Evolutionary conservation across 1,140 invertebrate genomes (phyloP).

Genomic region (Luehdorfia chinensis): DNA sequence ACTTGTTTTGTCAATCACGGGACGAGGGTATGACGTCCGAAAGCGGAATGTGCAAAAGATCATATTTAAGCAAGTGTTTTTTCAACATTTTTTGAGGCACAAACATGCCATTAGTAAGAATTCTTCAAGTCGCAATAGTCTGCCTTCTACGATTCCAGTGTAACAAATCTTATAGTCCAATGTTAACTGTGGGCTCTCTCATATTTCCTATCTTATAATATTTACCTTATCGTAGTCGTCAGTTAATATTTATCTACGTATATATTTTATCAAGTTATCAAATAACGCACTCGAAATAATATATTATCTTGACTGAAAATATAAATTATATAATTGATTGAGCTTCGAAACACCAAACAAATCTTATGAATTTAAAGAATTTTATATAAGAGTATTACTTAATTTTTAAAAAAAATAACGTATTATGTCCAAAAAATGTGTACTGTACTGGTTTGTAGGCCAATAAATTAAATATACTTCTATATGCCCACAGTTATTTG

Average conservation of each 20-base stretch:
- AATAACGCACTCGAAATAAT: slow-evolving; percentile 7
- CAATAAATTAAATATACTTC: slow-evolving; percentile 16
- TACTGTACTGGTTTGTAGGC: slow-evolving; percentile 2
- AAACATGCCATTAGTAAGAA: slow-evolving; percentile 6
- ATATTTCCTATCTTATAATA: slow-evolving; percentile 11
- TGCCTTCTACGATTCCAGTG: slow-evolving; percentile 8
- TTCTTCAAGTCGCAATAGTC: slow-evolving; percentile 19
- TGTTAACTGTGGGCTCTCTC: slow-evolving; percentile 35
- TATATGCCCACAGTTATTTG: slow-evolving; percentile 51
- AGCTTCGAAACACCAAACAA: slow-evolving; percentile 60
- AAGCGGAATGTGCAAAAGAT: slow-evolving; percentile 2
- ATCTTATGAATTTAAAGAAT: slow-evolving; percentile 59
- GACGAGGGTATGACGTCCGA: too few relatives aligned
- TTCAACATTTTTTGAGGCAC: slow-evolving; percentile 6
- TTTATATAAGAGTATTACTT: slow-evolving; percentile 37
- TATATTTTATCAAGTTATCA: slow-evolving; percentile 13
- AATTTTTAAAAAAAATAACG: slow-evolving; percentile 28
- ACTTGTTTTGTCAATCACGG: too few relatives aligned
- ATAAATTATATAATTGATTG: slow-evolving; percentile 25
- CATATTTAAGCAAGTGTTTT: slow-evolving; percentile 8
- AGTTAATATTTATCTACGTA: slow-evolving; percentile 1
- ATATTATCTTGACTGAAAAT: slow-evolving; percentile 19
- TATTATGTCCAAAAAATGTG: slow-evolving; percentile 8
- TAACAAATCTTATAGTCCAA: slow-evolving; percentile 27
- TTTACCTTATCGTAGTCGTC: slow-evolving; percentile 4